These are phyloP conservation scores for Mustela nigripes DNA, from an alignment of 2,113 vertebrate genomes.

Conservation along the genomic window DNA sequence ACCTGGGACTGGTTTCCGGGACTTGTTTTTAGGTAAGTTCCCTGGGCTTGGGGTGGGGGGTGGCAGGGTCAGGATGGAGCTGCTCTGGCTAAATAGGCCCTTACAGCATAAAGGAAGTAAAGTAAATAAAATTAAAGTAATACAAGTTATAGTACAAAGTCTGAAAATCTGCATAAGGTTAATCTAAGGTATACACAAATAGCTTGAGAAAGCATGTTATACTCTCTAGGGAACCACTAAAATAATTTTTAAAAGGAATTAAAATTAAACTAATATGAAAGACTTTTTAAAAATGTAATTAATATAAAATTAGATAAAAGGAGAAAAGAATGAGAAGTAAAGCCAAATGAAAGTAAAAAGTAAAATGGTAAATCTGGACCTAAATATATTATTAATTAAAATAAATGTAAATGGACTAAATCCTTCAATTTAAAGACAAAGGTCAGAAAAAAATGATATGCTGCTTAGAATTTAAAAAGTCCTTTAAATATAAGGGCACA, in stretches of 20 bases:
- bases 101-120: neutral
- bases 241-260: neutral
- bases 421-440: neutral
- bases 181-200: neutral
- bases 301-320: neutral
- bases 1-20: no score
- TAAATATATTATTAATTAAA: neutral
- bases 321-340: neutral
- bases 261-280: neutral
- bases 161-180: neutral
- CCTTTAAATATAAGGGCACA: neutral
- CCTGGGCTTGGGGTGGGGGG: no score
- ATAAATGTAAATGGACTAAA: neutral
- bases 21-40: no score
- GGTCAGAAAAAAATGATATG: neutral
- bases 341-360: neutral
- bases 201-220: neutral
- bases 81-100: no score
- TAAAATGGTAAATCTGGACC: neutral
- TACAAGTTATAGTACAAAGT: neutral
- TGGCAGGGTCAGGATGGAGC: no score
- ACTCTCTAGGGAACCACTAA: neutral
- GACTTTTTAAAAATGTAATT: neutral
- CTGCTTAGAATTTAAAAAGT: neutral
- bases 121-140: neutral